A percentile compares a stretch with the other conserved stretches of the same genome.
phyloP scores from a whole-genome alignment of 2,113 vertebrate species.

The Ibidorhyncha struthersii region DNA sequence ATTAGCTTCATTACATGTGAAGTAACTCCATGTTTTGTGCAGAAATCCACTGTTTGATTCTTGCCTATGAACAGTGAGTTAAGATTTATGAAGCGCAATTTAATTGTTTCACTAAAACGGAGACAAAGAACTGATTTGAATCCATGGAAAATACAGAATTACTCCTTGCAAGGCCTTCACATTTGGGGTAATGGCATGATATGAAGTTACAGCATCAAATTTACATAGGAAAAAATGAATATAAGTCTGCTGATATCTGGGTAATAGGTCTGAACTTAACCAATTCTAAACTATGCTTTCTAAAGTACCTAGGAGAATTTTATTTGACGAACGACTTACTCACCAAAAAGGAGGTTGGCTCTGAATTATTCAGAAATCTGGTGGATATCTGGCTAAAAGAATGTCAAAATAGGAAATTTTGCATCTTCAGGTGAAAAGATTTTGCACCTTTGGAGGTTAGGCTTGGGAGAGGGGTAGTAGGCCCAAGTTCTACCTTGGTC shows the following conservation, averaged over 20 bases:
- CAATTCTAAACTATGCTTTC: background rate
- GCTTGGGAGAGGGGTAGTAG: background rate
- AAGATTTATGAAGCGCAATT: background rate
- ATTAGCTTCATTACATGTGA: background rate
- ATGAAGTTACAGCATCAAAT: background rate
- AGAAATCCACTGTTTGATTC: background rate
- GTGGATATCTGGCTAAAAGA: background rate
- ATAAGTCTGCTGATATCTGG: background rate
- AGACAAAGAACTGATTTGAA: background rate
- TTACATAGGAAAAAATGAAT: background rate
- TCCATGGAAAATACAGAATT: background rate
- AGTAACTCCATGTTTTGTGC: background rate
- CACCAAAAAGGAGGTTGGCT: rapidly evolving
- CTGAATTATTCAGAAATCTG: background rate
- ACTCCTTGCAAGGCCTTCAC: background rate
- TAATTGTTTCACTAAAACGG: background rate
- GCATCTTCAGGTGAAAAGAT: background rate
- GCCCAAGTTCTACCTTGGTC: background rate
- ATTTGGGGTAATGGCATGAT: background rate
- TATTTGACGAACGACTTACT: background rate
- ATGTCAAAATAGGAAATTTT: background rate
- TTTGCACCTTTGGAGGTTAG: background rate
- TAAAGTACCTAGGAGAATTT: background rate
- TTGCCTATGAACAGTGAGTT: background rate
- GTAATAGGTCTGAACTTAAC: background rate